Evolutionary conservation across 2,113 vertebrate species (phyloP).

Genomic region (Strix aluco): DNA sequence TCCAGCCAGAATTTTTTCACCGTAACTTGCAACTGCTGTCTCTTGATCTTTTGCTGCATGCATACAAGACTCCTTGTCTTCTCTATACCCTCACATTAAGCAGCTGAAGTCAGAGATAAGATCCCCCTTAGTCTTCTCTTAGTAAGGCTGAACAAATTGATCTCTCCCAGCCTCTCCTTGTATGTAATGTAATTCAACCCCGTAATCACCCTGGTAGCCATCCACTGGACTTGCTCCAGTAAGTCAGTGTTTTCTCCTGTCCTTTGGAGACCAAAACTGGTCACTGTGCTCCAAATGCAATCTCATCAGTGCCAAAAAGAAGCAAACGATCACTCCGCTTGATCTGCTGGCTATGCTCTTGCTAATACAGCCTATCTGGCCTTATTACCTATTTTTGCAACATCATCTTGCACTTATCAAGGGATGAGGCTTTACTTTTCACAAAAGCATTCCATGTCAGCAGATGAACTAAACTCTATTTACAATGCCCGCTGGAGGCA

Average conservation of each 20-base stretch:
- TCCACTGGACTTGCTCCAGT: not conserved
- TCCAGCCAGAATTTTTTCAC: not conserved
- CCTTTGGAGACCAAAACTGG: not conserved
- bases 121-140: not conserved
- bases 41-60: not conserved
- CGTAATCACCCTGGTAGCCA: not conserved
- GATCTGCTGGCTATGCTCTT: not conserved
- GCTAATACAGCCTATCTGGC: not conserved
- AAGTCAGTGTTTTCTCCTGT: not conserved
- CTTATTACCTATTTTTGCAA: conserved; percentile 7
- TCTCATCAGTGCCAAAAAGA: not conserved
- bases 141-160: not conserved
- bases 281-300: not conserved
- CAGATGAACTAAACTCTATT: not conserved
- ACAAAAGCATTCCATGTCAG: conserved; percentile 1
- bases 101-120: not conserved
- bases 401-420: conserved; percentile 4
- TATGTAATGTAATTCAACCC: not conserved
- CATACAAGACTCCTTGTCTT: not conserved
- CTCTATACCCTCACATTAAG: not conserved
- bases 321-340: not conserved
- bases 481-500: conserved; percentile 7
- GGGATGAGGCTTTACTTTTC: not conserved
- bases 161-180: not conserved
- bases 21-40: not conserved